phyloP scores from a whole-genome alignment of 2,888 invertebrate genomes.

The Zhengitettix transpicula region DNA sequence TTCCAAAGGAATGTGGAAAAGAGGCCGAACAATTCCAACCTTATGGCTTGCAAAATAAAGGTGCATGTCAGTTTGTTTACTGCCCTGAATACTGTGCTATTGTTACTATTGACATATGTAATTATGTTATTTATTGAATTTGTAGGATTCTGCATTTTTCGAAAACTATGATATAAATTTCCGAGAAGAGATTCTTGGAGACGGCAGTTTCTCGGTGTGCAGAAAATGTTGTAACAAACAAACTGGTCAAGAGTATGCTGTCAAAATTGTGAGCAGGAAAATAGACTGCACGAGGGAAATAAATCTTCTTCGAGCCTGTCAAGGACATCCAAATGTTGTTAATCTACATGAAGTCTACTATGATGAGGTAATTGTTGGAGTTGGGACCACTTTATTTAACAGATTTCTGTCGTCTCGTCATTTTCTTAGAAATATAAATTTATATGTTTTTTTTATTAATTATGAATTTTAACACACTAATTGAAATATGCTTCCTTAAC shows the following conservation, averaged over 20 bases:
- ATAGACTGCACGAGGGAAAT: conserved; percentile 58
- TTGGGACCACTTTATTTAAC: no score
- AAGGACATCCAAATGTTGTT: conserved; percentile 79
- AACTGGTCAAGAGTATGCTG: conserved; percentile 64
- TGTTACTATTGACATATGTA: not conserved
- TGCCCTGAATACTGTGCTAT: not conserved
- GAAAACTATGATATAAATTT: conserved; percentile 62
- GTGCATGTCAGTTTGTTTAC: conserved; percentile 20
- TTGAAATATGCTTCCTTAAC: no score
- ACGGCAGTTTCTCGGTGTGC: conserved; percentile 81
- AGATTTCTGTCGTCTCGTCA: no score
- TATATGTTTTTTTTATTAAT: no score
- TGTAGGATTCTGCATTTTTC: conserved; percentile 70
- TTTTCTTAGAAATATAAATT: no score
- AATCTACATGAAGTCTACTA: conserved; percentile 66
- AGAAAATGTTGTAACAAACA: conserved; percentile 58
- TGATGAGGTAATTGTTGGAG: conserved; percentile 48
- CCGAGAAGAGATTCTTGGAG: conserved; percentile 55
- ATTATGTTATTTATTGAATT: not conserved
- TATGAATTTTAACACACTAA: no score
- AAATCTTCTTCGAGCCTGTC: conserved; percentile 61
- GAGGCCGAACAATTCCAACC: conserved; percentile 29
- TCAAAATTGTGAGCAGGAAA: conserved; percentile 63
- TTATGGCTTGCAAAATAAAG: conserved; percentile 40
- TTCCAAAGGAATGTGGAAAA: conserved; percentile 33